phyloP scores from a whole-genome alignment of 2,888 invertebrate genomes.

The Cerastoderma edule region DNA sequence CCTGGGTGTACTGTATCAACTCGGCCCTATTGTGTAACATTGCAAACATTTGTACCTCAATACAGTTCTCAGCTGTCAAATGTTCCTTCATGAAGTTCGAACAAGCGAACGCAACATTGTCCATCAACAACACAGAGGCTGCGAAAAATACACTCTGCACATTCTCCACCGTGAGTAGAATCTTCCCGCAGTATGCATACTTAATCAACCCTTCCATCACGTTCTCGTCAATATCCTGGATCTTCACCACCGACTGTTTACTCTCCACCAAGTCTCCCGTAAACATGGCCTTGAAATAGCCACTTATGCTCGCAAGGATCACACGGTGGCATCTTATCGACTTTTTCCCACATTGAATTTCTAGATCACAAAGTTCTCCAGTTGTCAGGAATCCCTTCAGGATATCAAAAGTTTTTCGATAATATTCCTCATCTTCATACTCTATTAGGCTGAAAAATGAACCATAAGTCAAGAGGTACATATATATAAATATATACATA shows the following conservation, averaged over 20 bases:
- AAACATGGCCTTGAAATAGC: slow-evolving; percentile 85
- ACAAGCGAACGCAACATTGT: slow-evolving; percentile 84
- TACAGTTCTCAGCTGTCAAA: slow-evolving; percentile 84
- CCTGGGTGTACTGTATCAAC: slow-evolving; percentile 79
- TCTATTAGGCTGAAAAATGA: slow-evolving; percentile 20
- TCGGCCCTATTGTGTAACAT: slow-evolving; percentile 83
- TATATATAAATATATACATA: too few species aligned
- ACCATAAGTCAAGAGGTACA: neutral
- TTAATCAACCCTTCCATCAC: slow-evolving; percentile 82
- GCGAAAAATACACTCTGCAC: slow-evolving; percentile 85
- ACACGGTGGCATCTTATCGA: slow-evolving; percentile 83
- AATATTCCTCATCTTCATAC: slow-evolving; percentile 51
- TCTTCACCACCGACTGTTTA: slow-evolving; percentile 73
- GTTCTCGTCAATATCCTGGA: slow-evolving; percentile 82
- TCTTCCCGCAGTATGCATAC: slow-evolving; percentile 84
- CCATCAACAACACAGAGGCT: slow-evolving; percentile 84
- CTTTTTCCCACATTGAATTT: slow-evolving; percentile 74
- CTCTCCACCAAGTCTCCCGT: slow-evolving; percentile 83
- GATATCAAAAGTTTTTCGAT: slow-evolving; percentile 67
- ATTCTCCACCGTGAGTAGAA: slow-evolving; percentile 82
- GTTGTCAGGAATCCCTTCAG: slow-evolving; percentile 76
- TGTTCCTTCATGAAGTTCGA: slow-evolving; percentile 84
- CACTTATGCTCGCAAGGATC: slow-evolving; percentile 84
- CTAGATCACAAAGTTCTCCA: slow-evolving; percentile 82
- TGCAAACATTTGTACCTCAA: slow-evolving; percentile 84